These are phyloP conservation scores for Macrophya annulata DNA, from an alignment of 2,888 invertebrate genomes.

Conservation along the genomic window DNA sequence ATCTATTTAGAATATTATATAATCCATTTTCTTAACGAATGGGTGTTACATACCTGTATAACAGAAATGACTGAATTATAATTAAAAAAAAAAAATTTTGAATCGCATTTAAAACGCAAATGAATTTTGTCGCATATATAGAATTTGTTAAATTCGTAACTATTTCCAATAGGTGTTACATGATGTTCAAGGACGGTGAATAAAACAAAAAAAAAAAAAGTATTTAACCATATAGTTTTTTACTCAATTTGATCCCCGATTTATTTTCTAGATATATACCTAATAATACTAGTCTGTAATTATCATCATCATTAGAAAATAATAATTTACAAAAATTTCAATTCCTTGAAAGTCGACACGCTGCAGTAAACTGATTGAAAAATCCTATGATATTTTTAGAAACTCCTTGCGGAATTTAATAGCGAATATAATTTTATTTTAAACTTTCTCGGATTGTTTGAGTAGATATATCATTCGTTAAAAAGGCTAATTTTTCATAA, in stretches of 20 bases:
- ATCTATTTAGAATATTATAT: conserved; percentile 5
- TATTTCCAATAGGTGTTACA: not conserved
- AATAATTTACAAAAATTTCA: too few species aligned
- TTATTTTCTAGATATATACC: not conserved
- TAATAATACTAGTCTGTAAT: too few species aligned
- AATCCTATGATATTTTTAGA: not conserved
- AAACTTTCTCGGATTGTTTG: too few species aligned
- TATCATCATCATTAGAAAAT: too few species aligned
- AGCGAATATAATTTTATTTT: too few species aligned
- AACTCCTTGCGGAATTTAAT: not conserved
- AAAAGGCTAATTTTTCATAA: not conserved
- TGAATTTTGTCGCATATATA: not conserved
- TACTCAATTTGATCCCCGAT: not conserved
- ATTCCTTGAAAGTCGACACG: not conserved
- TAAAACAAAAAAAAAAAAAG: not conserved
- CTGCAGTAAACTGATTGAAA: not conserved
- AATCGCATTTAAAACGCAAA: not conserved
- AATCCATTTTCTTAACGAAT: not conserved
- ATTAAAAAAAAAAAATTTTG: not conserved
- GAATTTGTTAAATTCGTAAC: not conserved
- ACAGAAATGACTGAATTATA: not conserved
- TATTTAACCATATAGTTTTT: not conserved
- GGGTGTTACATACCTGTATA: not conserved
- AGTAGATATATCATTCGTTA: not conserved
- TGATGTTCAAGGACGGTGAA: not conserved